These are phyloP conservation scores for Oscheius sp. DNA, from an alignment of 2,888 invertebrate genomes.

Conservation along the genomic window DNA sequence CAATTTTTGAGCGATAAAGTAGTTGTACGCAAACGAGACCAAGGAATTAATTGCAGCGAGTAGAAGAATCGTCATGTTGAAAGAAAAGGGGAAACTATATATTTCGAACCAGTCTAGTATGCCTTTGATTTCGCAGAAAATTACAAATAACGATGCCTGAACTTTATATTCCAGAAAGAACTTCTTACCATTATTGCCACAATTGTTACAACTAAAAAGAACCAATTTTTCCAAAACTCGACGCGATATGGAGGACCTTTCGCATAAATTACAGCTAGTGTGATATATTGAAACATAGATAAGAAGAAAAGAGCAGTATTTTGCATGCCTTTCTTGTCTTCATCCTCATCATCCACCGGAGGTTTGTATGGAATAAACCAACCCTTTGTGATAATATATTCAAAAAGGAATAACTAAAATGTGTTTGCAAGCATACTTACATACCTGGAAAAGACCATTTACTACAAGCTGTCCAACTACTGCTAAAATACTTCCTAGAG, in stretches of 20 bases:
- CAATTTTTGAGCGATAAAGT: conserved; percentile 56
- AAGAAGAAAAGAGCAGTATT: conserved; percentile 83
- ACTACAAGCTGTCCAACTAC: conserved; percentile 78
- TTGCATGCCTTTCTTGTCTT: conserved; percentile 78
- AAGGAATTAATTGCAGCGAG: conserved; percentile 39
- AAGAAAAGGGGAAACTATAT: conserved; percentile 54
- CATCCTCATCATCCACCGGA: conserved; percentile 73
- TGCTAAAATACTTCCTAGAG: conserved; percentile 78
- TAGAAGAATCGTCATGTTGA: conserved; percentile 52
- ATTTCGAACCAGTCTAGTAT: conserved; percentile 51
- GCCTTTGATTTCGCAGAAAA: conserved; percentile 48
- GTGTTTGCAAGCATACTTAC: background rate
- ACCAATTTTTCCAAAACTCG: conserved; percentile 37
- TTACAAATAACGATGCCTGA: conserved; percentile 34
- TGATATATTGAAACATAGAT: conserved; percentile 80
- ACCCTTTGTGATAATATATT: conserved; percentile 59
- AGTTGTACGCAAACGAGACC: conserved; percentile 57
- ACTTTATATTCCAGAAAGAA: background rate
- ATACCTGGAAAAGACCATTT: conserved; percentile 77
- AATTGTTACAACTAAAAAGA: conserved; percentile 43
- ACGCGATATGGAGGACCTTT: conserved; percentile 73
- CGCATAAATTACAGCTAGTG: conserved; percentile 82
- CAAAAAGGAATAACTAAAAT: conserved; percentile 62
- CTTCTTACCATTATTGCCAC: conserved; percentile 44
- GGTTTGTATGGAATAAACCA: conserved; percentile 69